phyloP scores from a whole-genome alignment of 2,113 vertebrate species.

The Periophthalmus modestus region DNA sequence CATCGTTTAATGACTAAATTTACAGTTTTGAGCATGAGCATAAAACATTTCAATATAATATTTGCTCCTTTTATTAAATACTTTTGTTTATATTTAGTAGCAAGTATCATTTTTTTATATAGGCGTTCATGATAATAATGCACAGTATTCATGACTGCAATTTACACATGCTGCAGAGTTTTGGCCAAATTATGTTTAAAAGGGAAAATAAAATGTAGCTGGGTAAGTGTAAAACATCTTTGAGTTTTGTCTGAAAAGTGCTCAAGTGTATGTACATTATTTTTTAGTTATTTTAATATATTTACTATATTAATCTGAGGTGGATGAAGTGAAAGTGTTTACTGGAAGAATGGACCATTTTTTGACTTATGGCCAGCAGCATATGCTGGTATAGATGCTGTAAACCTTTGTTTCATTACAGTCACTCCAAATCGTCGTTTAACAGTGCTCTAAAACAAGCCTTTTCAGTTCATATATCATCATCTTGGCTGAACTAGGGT shows the following conservation, averaged over 20 bases:
- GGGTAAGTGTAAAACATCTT: too few relatives aligned
- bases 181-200: not conserved
- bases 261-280: not conserved
- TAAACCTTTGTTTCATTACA: constrained; percentile 29
- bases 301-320: not conserved
- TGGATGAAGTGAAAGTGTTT: not conserved
- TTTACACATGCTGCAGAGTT: not conserved
- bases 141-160: too few relatives aligned
- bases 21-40: not conserved
- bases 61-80: too few relatives aligned
- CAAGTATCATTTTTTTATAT: not conserved
- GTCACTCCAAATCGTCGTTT: not conserved
- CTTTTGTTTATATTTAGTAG: not conserved
- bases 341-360: not conserved
- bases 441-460: constrained; percentile 10
- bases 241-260: not conserved
- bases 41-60: not conserved
- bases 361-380: not conserved
- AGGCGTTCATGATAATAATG: not conserved
- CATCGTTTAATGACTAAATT: not conserved
- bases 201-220: not conserved
- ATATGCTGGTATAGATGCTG: constrained; percentile 10
- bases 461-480: constrained; percentile 30
- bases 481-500: constrained; percentile 13
- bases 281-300: not conserved